Conservation (phyloP, 2,888 invertebrate genomes). For the Bimastos eiseni region DNA sequence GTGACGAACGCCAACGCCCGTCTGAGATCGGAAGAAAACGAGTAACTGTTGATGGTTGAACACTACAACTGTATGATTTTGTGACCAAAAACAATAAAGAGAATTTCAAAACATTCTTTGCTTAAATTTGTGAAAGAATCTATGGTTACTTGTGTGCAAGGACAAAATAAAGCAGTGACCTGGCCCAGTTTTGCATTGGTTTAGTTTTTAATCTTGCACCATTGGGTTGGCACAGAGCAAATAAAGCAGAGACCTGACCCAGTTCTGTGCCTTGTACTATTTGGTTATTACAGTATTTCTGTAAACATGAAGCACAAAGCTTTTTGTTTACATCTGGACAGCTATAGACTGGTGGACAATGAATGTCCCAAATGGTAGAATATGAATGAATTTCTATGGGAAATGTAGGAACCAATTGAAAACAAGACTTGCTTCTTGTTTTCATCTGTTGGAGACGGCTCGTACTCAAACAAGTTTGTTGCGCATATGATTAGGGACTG, state of each 20-base stretch:
- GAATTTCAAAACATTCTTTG: not conserved
- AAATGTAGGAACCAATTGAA: not conserved
- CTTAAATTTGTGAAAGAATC: not conserved
- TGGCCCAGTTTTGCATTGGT: not conserved
- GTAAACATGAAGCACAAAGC: too few relatives aligned
- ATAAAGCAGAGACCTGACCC: too few relatives aligned
- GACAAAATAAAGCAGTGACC: not conserved
- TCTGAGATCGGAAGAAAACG: conserved; percentile 95
- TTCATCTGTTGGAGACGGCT: too few relatives aligned
- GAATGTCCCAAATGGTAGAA: not conserved
- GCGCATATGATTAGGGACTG: too few relatives aligned
- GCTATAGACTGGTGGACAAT: not conserved
- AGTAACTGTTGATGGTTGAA: conserved; percentile 68
- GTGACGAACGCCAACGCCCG: conserved; percentile 95
- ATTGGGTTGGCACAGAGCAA: not conserved
- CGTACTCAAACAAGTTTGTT: too few relatives aligned
- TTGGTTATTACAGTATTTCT: too few relatives aligned
- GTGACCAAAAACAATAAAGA: not conserved
- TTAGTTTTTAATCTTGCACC: too few relatives aligned
- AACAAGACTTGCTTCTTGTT: not conserved
- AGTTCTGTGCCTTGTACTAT: too few relatives aligned
- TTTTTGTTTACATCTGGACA: not conserved
- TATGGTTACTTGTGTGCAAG: not conserved
- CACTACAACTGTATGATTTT: not conserved
- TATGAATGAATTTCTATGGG: not conserved